Base-by-base conservation (phyloP, 2,113 vertebrate species). In the Lepisosteus osseus region DNA sequence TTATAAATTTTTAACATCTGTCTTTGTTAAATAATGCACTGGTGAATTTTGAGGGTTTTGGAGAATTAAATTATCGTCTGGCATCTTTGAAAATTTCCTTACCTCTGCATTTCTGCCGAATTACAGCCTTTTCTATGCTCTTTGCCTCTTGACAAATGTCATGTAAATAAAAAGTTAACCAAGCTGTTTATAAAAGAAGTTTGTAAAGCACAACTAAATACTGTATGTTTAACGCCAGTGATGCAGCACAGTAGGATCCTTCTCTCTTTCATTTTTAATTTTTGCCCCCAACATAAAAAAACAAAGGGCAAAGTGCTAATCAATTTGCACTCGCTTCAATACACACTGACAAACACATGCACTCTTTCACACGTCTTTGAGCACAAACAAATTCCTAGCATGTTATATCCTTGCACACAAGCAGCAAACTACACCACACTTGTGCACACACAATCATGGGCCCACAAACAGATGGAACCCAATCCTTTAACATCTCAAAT, bases 261-360 rank as follows among this genome's bases (percentile, higher is more conserved):
- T 12, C 47, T 68, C 67, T 5, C n/a, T 54, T 17, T 11, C 47
- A 14, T 17, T 54, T 68, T 17, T n/a, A 17, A 44, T 54, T 45
- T 68, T 14, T 17, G 54, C 7, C n/a, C 47, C 42, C 61, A 29
- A 51, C 47, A 51, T n/a, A 13, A 6, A 59, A 59, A 59, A 59
- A 6, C 29, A n/a, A 59, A 59, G 73, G 42, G 13, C 71, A 66
- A 73, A 75, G 68, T 54, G 75, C 69, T 76, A 75, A 74, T 78
- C 68, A 71, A 67, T 77, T 43, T 14, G 42, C 65, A 67, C 6
- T 9, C 44, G 68, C 64, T 74, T 72, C 67, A 80, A 14, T 56
- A 68, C 66, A 69, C 76, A 76, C 72, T 74, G 41, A 64, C 62
- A 67, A 70, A 75, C 73, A 70, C 62, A 71, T 61, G 54, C 68